Evolutionary conservation across 2,888 invertebrate genomes (phyloP).

Genomic region (Rutpela maculata): DNA sequence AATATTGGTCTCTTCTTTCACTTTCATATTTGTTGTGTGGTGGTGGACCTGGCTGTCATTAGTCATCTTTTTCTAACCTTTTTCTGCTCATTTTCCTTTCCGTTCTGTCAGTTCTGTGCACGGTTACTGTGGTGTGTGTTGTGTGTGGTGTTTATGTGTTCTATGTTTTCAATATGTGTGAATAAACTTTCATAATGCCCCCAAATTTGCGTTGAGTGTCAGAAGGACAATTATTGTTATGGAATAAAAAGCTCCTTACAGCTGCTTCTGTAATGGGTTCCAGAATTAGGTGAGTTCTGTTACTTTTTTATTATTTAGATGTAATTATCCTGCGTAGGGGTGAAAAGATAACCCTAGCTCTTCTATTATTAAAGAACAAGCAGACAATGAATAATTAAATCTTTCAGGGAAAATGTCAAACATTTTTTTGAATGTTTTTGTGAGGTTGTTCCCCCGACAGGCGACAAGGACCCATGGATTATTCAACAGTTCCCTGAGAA

Average conservation of each 20-base stretch:
- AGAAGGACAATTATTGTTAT: conserved; percentile 18
- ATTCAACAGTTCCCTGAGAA: conserved; percentile 90
- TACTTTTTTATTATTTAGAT: conserved; percentile 21
- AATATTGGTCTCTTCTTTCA: conserved; percentile 6
- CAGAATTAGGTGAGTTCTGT: conserved; percentile 36
- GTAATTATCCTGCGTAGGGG: conserved; percentile 18
- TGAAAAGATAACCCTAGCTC: conserved; percentile 23
- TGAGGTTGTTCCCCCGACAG: conserved; percentile 84
- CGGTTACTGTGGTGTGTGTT: conserved; percentile 33
- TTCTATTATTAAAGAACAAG: conserved; percentile 5
- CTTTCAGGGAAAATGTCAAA: conserved; percentile 84
- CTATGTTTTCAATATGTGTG: conserved; percentile 43
- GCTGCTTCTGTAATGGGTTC: conserved; percentile 39
- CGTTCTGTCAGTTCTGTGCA: conserved; percentile 39
- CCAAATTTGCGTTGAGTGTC: conserved; percentile 44
- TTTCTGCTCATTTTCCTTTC: conserved; percentile 25
- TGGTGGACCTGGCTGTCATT: conserved; percentile 18
- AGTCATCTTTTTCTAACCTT: conserved; percentile 48
- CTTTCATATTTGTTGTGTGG: conserved; percentile 5
- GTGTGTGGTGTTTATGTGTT: conserved; percentile 35
- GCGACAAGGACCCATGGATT: conserved; percentile 82
- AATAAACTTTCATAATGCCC: conserved; percentile 45
- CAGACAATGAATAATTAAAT: not conserved
- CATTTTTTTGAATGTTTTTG: conserved; percentile 89
- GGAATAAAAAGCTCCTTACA: conserved; percentile 20